Percentiles rank a stretch among this genome's conserved stretches.
Evolutionary conservation across 2,797 vertebrate species (phyloP).

Genomic region (Simalia tracyae): DNA sequence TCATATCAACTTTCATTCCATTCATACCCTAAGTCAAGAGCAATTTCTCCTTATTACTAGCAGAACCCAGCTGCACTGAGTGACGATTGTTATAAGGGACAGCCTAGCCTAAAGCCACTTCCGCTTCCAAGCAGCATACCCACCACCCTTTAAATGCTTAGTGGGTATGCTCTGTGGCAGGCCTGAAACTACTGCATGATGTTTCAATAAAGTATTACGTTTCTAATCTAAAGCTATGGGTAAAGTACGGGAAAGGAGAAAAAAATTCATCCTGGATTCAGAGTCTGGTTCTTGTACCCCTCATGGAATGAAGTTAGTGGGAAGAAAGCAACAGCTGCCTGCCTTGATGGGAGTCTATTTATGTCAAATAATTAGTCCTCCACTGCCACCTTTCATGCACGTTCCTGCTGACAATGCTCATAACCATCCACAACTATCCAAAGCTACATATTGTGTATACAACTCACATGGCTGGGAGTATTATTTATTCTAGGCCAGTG

Average conservation of each 20-base stretch:
- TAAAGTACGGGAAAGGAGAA: neutral
- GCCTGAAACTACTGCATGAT: neutral
- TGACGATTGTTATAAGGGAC: neutral
- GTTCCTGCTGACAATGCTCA: neutral
- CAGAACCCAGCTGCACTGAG: neutral
- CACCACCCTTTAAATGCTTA: neutral
- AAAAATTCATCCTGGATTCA: neutral
- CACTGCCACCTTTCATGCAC: neutral
- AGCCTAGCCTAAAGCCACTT: neutral
- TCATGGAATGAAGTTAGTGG: neutral
- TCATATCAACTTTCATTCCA: neutral
- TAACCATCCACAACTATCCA: neutral
- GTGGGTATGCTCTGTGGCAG: neutral
- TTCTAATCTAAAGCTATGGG: too few relatives aligned
- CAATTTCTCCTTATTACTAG: neutral
- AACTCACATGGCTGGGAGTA: neutral
- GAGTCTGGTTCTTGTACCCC: neutral
- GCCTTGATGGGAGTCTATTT: neutral
- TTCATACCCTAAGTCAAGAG: neutral
- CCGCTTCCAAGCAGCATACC: neutral
- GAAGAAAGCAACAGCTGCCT: neutral
- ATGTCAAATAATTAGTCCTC: neutral
- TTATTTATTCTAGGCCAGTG: neutral
- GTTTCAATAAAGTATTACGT: neutral
- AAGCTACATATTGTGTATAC: slow-evolving; percentile 23